Base-by-base conservation (phyloP, 1,140 invertebrate genomes). In the Sitodiplosis mosellana region DNA sequence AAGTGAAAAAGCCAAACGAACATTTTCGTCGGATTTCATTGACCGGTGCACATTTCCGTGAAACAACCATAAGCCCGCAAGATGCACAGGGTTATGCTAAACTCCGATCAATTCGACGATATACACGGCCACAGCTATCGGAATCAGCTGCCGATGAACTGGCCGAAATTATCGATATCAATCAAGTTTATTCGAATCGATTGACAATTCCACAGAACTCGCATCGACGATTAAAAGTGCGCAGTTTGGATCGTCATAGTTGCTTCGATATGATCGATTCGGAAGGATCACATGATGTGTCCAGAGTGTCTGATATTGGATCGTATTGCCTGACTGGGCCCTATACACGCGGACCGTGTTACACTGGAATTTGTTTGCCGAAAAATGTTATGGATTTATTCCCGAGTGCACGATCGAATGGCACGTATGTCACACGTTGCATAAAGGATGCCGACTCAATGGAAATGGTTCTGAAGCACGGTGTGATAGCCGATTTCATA, bases 61-160 rank as follows among this genome's bases (percentile, higher is more conserved):
- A 55, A 1, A 46, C 10, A 10, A 46, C 55, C 1, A 52, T 59
- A 27, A 81, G 77, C 56, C 76, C 80, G 53, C 72, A 81, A 64
- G 80, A 84, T 61, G 72, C 83, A 51, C 69, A 81, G 36, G 87
- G 87, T 22, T 89, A 88, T 59, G 80, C 79, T n/a, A 83, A 80
- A 17, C 63, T 91, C 41, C 72, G 82, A 55, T 76, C 73, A 36
- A 65, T 89, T 20, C 77, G 83, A 50, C 69, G 75, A n/a, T 69
- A 75, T 56, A 68, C 80, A 48, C 69, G 75, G 52, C 73, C 72
- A 1, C 54, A 62, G 2, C 51, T 65, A 33, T 57, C 58, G 0
- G 60, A 63, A 44, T 60, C 59, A 11, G 53, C 55, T 2, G 51
- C 59, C 5, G 61, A 61, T 18, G 59, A 64, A 47, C 50, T 59